A percentile compares a stretch with the other conserved stretches of the same genome.
Evolutionary conservation across 2,113 vertebrate species (phyloP).

Genomic region (Setophaga petechia): DNA sequence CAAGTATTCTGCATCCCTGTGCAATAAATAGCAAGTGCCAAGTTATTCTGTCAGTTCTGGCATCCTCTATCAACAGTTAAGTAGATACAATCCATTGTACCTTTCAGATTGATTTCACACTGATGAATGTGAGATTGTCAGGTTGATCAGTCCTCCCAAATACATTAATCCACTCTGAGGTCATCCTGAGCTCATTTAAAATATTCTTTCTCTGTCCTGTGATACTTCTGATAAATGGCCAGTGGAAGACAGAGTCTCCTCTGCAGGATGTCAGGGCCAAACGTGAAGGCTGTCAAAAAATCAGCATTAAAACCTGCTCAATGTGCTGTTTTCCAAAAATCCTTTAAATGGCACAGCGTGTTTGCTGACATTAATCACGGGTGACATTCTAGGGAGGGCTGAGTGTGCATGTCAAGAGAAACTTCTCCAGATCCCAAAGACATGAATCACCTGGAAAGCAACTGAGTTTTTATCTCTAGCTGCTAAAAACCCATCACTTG

Average conservation of each 20-base stretch:
- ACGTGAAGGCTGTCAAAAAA: conserved; percentile 51
- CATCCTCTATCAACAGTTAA: not conserved
- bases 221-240: conserved; percentile 40
- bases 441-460: not conserved
- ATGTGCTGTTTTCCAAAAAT: not conserved
- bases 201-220: not conserved
- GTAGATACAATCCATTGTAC: not conserved
- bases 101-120: conserved; percentile 40
- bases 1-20: not conserved
- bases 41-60: not conserved
- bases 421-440: not conserved
- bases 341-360: conserved; percentile 4
- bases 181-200: conserved; percentile 52
- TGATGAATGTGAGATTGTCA: conserved; percentile 45
- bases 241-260: not conserved
- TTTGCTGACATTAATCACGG: conserved; percentile 50
- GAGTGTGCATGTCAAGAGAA: not conserved
- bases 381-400: not conserved
- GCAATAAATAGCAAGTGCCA: not conserved
- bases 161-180: conserved; percentile 48
- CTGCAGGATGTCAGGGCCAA: conserved; percentile 37
- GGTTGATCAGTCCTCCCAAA: conserved; percentile 19
- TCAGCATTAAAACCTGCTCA: conserved; percentile 17
- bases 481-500: not conserved
- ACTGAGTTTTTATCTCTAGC: not conserved